These are phyloP conservation scores for Ophion costatus DNA, from an alignment of 2,888 invertebrate genomes.

Conservation along the genomic window DNA sequence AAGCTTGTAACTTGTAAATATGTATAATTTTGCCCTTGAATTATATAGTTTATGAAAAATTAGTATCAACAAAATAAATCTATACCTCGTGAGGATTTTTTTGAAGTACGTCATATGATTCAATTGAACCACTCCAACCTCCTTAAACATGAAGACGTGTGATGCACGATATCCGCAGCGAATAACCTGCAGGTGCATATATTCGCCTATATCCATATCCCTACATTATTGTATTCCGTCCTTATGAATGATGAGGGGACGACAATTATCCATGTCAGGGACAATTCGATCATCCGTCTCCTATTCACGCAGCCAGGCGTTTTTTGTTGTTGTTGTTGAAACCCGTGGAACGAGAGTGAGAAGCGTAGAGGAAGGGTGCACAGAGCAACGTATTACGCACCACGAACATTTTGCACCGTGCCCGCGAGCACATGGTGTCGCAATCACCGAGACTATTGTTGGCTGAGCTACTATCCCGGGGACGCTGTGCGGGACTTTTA, in stretches of 20 bases:
- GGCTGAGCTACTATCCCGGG: constrained; percentile 38
- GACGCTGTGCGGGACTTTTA: constrained; percentile 63
- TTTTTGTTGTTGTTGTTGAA: constrained; percentile 22
- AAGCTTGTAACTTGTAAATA: too few relatives aligned
- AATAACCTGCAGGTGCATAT: constrained; percentile 27
- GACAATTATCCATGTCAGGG: constrained; percentile 14
- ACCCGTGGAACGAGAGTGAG: constrained; percentile 19
- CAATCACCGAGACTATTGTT: constrained; percentile 78
- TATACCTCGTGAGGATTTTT: too few relatives aligned
- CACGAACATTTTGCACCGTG: constrained; percentile 38
- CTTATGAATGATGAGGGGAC: constrained; percentile 39
- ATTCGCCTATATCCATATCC: not conserved
- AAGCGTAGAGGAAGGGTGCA: constrained; percentile 47
- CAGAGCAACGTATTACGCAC: constrained; percentile 51
- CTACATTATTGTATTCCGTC: not conserved
- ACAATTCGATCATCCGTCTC: constrained; percentile 35
- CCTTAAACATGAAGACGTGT: too few relatives aligned
- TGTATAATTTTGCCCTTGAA: too few relatives aligned
- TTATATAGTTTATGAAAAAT: too few relatives aligned
- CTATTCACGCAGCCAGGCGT: constrained; percentile 35
- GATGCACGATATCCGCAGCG: not conserved
- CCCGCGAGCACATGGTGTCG: constrained; percentile 73
- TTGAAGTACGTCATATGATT: too few relatives aligned
- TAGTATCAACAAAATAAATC: too few relatives aligned
- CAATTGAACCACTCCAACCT: too few relatives aligned